Conservation (phyloP, 2,113 vertebrate species). For the Picathartes gymnocephalus region DNA sequence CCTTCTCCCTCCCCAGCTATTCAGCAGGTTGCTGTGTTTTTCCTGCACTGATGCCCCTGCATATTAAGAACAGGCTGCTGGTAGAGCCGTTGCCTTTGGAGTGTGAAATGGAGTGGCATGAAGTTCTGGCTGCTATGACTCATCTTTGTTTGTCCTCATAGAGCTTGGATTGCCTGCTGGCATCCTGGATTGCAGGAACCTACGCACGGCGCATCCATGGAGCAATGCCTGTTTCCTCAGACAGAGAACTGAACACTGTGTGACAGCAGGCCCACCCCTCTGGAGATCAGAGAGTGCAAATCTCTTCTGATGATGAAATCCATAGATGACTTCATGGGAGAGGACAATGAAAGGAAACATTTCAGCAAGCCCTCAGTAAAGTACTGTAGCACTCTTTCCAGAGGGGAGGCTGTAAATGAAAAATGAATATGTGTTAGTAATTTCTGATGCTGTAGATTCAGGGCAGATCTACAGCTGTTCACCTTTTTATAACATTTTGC, state of each 20-base stretch:
- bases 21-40: neutral
- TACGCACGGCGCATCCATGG: neutral
- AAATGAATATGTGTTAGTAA: neutral
- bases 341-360: neutral
- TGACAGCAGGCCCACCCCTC: constrained; percentile 26
- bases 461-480: neutral
- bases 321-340: neutral
- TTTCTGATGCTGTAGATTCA: neutral
- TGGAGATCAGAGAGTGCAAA: constrained; percentile 21
- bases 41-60: neutral
- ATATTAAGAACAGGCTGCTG: neutral
- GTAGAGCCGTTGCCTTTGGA: neutral
- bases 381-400: neutral
- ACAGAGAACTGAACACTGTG: constrained; percentile 63
- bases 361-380: neutral
- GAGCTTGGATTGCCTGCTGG: constrained; percentile 64
- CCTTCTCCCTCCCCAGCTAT: neutral
- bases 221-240: neutral
- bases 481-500: neutral
- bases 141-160: constrained; percentile 57
- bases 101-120: constrained; percentile 5
- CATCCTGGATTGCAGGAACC: constrained; percentile 60
- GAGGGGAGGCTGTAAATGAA: neutral
- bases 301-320: neutral
- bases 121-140: constrained; percentile 38